Percentiles rank a stretch among this genome's conserved stretches.
Conservation (phyloP, 2,113 vertebrate species). For the Tapirus terrestris region DNA sequence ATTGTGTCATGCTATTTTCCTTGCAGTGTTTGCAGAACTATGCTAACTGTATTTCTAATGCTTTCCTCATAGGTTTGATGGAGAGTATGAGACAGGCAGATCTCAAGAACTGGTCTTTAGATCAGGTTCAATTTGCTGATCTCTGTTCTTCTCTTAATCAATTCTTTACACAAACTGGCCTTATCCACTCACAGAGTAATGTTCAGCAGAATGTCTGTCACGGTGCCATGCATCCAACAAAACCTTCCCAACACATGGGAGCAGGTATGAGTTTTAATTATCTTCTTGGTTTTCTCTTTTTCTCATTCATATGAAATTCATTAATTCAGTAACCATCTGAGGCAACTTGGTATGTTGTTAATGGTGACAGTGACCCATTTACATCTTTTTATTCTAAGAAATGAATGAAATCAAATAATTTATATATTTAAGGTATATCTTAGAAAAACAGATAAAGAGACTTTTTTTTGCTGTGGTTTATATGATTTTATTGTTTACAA, state of each 20-base stretch:
- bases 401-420: slow-evolving; percentile 29
- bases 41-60: slow-evolving; percentile 63
- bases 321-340: slow-evolving; percentile 10
- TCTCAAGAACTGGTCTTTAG: slow-evolving; percentile 94
- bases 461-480: slow-evolving; percentile 34
- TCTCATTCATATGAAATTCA: slow-evolving; percentile 26
- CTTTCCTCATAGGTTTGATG: slow-evolving; percentile 88
- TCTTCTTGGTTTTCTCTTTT: neutral
- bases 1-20: neutral
- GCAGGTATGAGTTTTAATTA: slow-evolving; percentile 84
- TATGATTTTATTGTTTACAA: neutral
- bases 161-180: slow-evolving; percentile 92
- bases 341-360: neutral
- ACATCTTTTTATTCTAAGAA: slow-evolving; percentile 16
- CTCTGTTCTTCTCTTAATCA: slow-evolving; percentile 94
- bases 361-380: neutral
- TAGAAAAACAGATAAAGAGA: slow-evolving; percentile 20
- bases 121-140: slow-evolving; percentile 91
- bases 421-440: neutral
- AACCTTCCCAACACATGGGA: slow-evolving; percentile 92
- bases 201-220: slow-evolving; percentile 92
- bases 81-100: slow-evolving; percentile 94
- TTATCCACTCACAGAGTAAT: slow-evolving; percentile 92
- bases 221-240: slow-evolving; percentile 92
- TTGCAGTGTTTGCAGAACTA: neutral